Base-by-base conservation (phyloP, 2,113 vertebrate species). In the Cepphus grylle region DNA sequence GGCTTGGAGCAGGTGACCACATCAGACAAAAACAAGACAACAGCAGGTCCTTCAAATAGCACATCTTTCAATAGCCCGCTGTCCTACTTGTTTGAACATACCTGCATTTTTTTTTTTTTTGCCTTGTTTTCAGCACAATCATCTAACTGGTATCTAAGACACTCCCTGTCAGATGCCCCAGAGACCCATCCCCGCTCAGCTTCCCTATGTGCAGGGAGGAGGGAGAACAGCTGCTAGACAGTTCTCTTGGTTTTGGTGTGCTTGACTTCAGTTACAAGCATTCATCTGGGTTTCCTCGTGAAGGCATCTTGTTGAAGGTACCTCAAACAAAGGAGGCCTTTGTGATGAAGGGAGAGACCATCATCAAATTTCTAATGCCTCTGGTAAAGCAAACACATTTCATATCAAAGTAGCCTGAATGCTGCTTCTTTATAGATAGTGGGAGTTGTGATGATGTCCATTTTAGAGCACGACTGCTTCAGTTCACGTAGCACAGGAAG, bases 121-220 rank as follows among this genome's bases (percentile, higher is more conserved):
- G 12, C 19, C 9, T 62, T 47, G 6, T 69, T 93, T 87, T 59
- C 61, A 26, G 17, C 32, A 45, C 20, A 29, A 23, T 65, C 49
- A 12, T 26, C n/a, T 63, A 67, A 12, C 8, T 2, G 4, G 3
- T 8, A 30, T 36, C 21, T 72, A 19, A 73, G 30, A 40, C 3
- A 8, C 15, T 40, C 5, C 6, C 14, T 61, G 36, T n/a, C 34
- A 3, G 0, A 11, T 58, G 21, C 8, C 5, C 9, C 29, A 36
- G 59, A 27, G 59, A n/a, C 12, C 22, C 3, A 1, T 70, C 5
- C 12, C 30, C 12, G 8, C 23, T 59, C 5, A 11, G 5, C 36
- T 81, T 86, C 23, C 50, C 27, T 66, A 18, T 2, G 1, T 2
- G 2, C 6, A n/a, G 23, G n/a, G 18, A 53, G 8, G 7, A n/a